phyloP scores from a whole-genome alignment of 2,113 vertebrate genomes.

The Hippotragus niger region DNA sequence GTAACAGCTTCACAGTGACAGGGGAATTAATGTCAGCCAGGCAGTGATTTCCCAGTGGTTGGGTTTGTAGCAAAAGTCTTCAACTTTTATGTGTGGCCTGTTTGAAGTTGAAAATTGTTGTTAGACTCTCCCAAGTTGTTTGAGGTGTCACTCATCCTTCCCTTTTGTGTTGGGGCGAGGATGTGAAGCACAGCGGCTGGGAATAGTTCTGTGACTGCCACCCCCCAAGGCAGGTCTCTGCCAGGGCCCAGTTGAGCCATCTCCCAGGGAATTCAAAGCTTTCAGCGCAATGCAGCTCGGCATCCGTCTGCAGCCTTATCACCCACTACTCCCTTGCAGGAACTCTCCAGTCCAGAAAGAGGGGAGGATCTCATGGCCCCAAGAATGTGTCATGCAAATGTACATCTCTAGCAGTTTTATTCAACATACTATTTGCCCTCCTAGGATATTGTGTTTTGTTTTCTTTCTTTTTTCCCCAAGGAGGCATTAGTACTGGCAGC shows the following conservation, averaged over 20 bases:
- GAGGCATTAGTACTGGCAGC: background rate
- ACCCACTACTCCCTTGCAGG: background rate
- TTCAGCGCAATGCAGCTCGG: constrained; percentile 55
- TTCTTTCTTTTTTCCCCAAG: background rate
- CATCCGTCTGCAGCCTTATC: background rate
- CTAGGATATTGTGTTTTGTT: background rate
- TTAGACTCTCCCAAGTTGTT: constrained; percentile 87
- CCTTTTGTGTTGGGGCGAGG: constrained; percentile 79
- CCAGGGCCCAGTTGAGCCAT: constrained; percentile 74
- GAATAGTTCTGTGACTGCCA: constrained; percentile 79
- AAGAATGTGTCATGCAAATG: background rate
- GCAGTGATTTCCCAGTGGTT: constrained; percentile 87
- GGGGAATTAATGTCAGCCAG: constrained; percentile 86
- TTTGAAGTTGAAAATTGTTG: constrained; percentile 89
- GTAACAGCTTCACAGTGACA: constrained; percentile 77
- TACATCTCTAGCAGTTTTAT: background rate
- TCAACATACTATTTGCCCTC: background rate
- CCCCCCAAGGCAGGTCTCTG: constrained; percentile 80
- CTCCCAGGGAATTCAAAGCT: constrained; percentile 81
- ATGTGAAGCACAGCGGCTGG: constrained; percentile 77
- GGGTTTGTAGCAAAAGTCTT: constrained; percentile 87
- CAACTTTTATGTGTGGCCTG: constrained; percentile 88
- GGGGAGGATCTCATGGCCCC: background rate
- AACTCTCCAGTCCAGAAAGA: background rate
- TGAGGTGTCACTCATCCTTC: constrained; percentile 87